Base-by-base conservation (phyloP, 2,888 invertebrate genomes). In the Diadegma fenestrale region DNA sequence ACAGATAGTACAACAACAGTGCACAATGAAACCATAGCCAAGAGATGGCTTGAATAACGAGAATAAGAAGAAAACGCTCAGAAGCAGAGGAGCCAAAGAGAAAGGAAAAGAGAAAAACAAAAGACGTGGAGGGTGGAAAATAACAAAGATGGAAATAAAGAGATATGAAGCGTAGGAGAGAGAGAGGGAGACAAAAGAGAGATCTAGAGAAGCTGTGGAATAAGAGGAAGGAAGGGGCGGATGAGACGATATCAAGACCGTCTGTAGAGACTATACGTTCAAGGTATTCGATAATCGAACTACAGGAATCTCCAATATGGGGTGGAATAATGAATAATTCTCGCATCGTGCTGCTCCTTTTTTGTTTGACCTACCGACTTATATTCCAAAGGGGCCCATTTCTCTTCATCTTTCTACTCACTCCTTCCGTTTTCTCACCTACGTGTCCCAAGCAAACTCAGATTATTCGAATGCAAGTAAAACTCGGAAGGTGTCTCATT, bases 211-310 rank as follows among this genome's bases (percentile, higher is more conserved):
- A 33, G 48, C 10, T 17, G 73, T 33, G 41, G 43, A 48, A 77
- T 64, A 75, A 76, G 80, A 66, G 79, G n/a, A 68, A 51, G 76
- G 72, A 69, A 69, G 48, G 41, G 77, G 54, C 14, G 64, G 85
- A 63, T 66, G 66, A 72, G 68, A 84, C 85, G 37, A 85, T 79
- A 61, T 64, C 22, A 80, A 61, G 64, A 41, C 43, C 61, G 75
- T 58, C 3, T 69, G 63, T 63, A 33, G 54, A 43, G 72, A 45
- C 61, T 80, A 85, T 69, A 64, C 83, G 30, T 69, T 43, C 41
- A 84, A 88, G 90, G 90, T 84, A 90, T 90, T 90, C 89, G 86
- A 88, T 90, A 90, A 90, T 90, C 89, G 89, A 85, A 88, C 80
- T 80, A 85, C 80, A 88, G 90, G 90, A 90, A 90, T 90, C 89